These are phyloP conservation scores for Caretta caretta DNA, from an alignment of 2,113 vertebrate genomes.

Conservation along the genomic window DNA sequence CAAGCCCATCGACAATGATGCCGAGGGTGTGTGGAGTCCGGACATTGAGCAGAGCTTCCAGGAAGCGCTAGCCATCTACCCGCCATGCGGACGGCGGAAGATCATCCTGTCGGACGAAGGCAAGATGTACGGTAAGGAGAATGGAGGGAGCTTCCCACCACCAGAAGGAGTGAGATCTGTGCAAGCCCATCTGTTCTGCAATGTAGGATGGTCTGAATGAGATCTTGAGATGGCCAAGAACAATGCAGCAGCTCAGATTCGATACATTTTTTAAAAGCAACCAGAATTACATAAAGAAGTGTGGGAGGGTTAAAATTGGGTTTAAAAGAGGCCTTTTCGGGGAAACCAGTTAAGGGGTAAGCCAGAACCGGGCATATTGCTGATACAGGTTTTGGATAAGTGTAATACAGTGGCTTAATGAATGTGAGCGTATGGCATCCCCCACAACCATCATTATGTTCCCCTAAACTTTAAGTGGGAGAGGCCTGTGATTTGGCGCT, in stretches of 20 bases:
- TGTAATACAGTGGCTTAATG: not conserved
- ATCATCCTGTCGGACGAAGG: constrained; percentile 97
- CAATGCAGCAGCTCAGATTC: not conserved
- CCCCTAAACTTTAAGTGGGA: not conserved
- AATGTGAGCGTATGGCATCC: not conserved
- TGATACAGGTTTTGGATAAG: not conserved
- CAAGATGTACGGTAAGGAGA: constrained; percentile 96
- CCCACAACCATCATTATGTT: fast-evolving
- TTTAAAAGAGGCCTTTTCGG: not conserved
- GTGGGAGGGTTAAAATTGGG: not conserved
- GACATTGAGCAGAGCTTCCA: constrained; percentile 99
- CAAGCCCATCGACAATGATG: constrained; percentile 91
- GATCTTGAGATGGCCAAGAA: fast-evolving
- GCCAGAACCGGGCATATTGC: not conserved
- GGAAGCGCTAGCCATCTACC: constrained; percentile 97
- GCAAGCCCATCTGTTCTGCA: not conserved
- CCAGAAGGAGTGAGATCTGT: not conserved
- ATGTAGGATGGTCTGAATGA: fast-evolving
- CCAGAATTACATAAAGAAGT: not conserved
- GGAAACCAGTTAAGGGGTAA: fast-evolving
- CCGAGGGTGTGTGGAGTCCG: constrained; percentile 96
- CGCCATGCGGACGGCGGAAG: constrained; percentile 94
- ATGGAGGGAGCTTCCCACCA: fast-evolving
- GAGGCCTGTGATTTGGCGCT: not conserved
- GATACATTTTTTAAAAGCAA: not conserved